Evolutionary conservation across 92 coral and sea anemone genomes (phyloP), one percentile per base, ranked within the genome.

Genomic region (Siderastrea radians): DNA sequence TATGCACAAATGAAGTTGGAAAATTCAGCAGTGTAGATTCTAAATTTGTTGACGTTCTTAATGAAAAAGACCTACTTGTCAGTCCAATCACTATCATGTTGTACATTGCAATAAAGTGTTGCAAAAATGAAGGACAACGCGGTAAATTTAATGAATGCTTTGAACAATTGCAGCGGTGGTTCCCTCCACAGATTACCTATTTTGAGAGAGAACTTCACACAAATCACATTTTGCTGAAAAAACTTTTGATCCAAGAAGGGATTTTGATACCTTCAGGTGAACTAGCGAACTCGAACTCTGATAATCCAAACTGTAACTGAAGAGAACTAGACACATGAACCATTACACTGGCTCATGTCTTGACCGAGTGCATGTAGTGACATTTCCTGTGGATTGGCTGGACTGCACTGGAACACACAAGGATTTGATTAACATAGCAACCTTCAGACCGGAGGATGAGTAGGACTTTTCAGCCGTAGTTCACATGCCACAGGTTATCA

Each of bases 71-170:
- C 50, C 61, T 78, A 54, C 49, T 16, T 78, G 68, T 78, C 49
- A 74, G 61, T 74, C 78, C 78, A 74, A 17, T 74, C 8, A 74
- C 43, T 60, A 49, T 74, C 8, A 74, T 74, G 11, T 26, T 74
- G 61, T 74, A 74, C 60, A 74, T 74, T 74, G 78, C 78, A 74
- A 53, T 74, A 74, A 49, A 74, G 59, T 50, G 78, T 60, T 48
- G 78, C 62, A 74, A 12, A 74, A 26, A 48, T 74, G 78, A 74
- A 74, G 60, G 59, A 47, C 61, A 6, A 51, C 59, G 46, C 5
- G 1, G 10, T 74, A 51, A 74, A 50, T 74, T 74, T 15, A 14
- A 8, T 11, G 16, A 74, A 74, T 26, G 46, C 4, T 74, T 74
- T 74, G 78, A 74, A 26, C 49, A 50, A 17, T 11, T 74, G 43